phyloP scores from a whole-genome alignment of 2,888 invertebrate genomes.

The Agonum fuliginosum region DNA sequence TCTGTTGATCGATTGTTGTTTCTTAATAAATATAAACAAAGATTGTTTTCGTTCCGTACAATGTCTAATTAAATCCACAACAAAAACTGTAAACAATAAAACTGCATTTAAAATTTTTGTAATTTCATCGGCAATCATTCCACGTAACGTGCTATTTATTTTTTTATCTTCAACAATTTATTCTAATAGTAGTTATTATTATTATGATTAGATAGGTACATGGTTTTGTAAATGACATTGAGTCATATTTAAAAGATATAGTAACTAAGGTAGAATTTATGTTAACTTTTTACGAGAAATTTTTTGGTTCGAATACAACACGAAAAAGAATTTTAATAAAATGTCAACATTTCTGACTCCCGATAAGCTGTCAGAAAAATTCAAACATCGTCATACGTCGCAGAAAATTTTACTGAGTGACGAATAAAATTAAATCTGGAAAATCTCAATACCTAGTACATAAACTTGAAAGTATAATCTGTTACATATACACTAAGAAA shows the following conservation, averaged over 20 bases:
- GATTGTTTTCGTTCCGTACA: neutral
- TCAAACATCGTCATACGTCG: neutral
- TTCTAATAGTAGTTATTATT: constrained; percentile 31
- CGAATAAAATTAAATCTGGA: no score
- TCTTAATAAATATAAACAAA: neutral
- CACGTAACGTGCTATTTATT: neutral
- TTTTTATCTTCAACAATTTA: neutral
- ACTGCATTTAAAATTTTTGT: constrained; percentile 18
- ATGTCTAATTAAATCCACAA: neutral
- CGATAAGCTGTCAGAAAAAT: neutral
- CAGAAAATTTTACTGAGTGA: no score
- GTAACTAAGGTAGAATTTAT: no score
- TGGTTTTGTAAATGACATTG: neutral
- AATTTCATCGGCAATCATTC: neutral
- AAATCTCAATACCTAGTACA: no score
- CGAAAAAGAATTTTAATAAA: no score
- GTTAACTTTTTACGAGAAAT: no score
- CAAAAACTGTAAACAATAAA: constrained; percentile 21
- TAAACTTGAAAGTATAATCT: no score
- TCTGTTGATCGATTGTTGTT: no score
- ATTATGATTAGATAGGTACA: constrained; percentile 28
- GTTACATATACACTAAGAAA: no score
- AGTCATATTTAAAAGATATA: no score
- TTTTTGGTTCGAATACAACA: no score
- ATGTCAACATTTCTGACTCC: constrained; percentile 7